Evolutionary conservation across 92 coral and sea anemone species (phyloP).

Genomic region (Muricea muricata): DNA sequence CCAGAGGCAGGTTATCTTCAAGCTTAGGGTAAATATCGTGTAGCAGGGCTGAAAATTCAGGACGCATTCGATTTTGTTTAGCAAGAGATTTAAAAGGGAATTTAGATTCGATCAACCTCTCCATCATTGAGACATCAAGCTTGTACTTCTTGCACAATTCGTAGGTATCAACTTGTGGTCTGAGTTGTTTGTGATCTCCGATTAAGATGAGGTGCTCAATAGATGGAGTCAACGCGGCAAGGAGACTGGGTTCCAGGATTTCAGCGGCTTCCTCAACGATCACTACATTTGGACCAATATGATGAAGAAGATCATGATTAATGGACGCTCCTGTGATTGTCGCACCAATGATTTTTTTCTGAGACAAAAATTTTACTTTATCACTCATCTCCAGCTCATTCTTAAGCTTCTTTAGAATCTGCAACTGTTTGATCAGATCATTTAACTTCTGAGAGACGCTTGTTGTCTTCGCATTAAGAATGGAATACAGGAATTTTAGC

Average conservation of each 20-base stretch:
- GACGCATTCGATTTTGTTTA: conserved; percentile 59
- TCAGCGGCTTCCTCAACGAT: conserved; percentile 82
- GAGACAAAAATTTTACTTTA: background rate
- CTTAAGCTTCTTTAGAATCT: background rate
- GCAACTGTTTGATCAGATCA: background rate
- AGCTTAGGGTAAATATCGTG: conserved; percentile 44
- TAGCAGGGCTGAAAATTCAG: conserved; percentile 41
- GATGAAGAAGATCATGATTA: conserved; percentile 51
- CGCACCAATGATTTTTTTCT: conserved; percentile 42
- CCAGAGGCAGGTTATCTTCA: conserved; percentile 33
- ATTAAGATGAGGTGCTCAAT: conserved; percentile 69
- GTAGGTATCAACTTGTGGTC: conserved; percentile 68
- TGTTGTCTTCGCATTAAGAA: conserved; percentile 4
- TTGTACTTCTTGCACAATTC: conserved; percentile 42
- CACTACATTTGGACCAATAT: conserved; percentile 49
- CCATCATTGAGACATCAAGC: conserved; percentile 62
- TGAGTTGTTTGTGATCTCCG: conserved; percentile 75
- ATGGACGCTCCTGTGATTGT: conserved; percentile 60
- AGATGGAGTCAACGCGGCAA: conserved; percentile 67
- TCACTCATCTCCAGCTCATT: background rate
- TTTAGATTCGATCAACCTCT: conserved; percentile 56
- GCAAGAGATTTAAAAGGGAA: conserved; percentile 33
- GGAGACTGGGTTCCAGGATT: conserved; percentile 64
- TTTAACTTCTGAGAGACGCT: background rate
- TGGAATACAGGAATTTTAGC: conserved; percentile 17